These are phyloP conservation scores for Pogonus chalceus DNA, from an alignment of 1,140 invertebrate species.

Conservation along the genomic window DNA sequence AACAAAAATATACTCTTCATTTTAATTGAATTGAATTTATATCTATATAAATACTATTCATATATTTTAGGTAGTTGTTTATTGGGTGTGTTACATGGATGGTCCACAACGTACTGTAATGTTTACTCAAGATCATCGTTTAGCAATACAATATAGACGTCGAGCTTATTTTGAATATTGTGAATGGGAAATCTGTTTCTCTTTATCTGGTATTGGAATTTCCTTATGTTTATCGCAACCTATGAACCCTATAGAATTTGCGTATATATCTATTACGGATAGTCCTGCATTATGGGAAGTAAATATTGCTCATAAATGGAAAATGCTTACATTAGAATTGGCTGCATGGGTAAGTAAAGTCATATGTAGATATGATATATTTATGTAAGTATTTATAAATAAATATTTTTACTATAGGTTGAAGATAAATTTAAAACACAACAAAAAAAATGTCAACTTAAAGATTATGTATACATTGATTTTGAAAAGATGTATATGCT, in stretches of 20 bases:
- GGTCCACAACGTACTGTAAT: constrained; percentile 63
- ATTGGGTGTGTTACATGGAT: constrained; percentile 70
- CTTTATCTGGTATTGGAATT: constrained; percentile 57
- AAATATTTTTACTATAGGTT: constrained; percentile 30
- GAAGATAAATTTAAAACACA: constrained; percentile 67
- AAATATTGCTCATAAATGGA: constrained; percentile 68
- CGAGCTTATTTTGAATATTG: constrained; percentile 61
- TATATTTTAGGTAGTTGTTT: constrained; percentile 59
- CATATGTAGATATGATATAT: too few species aligned
- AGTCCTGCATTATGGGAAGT: constrained; percentile 72
- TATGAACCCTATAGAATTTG: neutral
- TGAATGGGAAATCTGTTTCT: constrained; percentile 57
- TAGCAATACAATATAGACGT: constrained; percentile 56
- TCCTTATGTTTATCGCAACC: constrained; percentile 38
- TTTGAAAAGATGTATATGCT: constrained; percentile 79
- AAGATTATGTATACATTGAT: constrained; percentile 69
- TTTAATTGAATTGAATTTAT: neutral
- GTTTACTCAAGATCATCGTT: constrained; percentile 69
- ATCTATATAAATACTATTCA: too few species aligned
- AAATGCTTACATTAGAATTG: constrained; percentile 62
- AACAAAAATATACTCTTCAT: neutral
- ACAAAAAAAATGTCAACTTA: constrained; percentile 59
- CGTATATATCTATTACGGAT: constrained; percentile 54
- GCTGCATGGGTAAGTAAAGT: constrained; percentile 49
- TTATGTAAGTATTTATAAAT: too few species aligned